Percentiles rank a stretch among this genome's conserved stretches.
These are phyloP conservation scores for Microcaecilia unicolor DNA, from an alignment of 2,797 vertebrate genomes.

Conservation along the genomic window DNA sequence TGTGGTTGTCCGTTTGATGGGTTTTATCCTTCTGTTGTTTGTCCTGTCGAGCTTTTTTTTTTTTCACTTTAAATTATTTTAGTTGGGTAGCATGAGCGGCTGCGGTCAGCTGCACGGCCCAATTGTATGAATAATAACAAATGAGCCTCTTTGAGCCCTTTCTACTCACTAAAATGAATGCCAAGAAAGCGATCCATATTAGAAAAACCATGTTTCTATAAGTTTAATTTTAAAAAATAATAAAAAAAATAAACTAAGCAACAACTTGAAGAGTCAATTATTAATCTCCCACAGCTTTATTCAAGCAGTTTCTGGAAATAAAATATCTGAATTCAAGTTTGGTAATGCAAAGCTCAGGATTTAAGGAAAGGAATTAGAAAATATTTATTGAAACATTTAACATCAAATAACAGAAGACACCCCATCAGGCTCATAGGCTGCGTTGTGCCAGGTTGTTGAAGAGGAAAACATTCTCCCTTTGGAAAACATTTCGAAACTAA, in stretches of 20 bases:
- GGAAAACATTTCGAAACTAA: too few species aligned
- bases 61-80: too few species aligned
- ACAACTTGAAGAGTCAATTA: slow-evolving; percentile 22
- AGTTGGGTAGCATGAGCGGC: too few species aligned
- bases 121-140: slow-evolving; percentile 8
- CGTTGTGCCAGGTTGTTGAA: too few species aligned
- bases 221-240: too few species aligned
- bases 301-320: not conserved
- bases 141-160: slow-evolving; percentile 14
- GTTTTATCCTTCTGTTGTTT: slow-evolving; percentile 37
- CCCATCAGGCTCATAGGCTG: too few species aligned
- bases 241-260: not conserved
- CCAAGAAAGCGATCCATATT: too few species aligned
- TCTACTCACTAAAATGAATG: slow-evolving; percentile 26
- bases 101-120: slow-evolving; percentile 33
- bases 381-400: not conserved
- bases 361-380: not conserved
- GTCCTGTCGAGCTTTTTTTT: slow-evolving; percentile 33
- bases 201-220: slow-evolving; percentile 17
- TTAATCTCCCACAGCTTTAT: not conserved
- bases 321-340: slow-evolving; percentile 15
- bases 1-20: slow-evolving; percentile 22
- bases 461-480: too few species aligned
- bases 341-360: not conserved
- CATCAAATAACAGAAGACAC: too few species aligned